Base-by-base conservation (phyloP, 2,113 vertebrate genomes). In the Nyctibius bracteatus region DNA sequence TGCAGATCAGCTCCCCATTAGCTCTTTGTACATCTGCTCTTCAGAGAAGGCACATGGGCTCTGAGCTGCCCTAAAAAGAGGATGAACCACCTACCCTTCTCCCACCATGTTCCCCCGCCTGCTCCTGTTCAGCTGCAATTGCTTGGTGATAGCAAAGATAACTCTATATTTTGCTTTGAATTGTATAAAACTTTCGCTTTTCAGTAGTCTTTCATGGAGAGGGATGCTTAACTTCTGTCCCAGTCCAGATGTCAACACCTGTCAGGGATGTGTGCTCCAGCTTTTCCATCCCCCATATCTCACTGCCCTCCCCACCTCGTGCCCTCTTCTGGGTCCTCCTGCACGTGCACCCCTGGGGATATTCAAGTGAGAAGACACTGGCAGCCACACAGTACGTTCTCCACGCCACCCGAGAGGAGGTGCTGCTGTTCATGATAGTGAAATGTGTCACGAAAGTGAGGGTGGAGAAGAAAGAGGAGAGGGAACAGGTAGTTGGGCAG, bases 281-380 rank as follows among this genome's bases (percentile, higher is more conserved):
- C 31, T 47, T 78, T 72, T 52, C 37, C 37, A 71, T 14, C 14
- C 51, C 20, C 16, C 13, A 6, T 10, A 27, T 39, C 33, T 19
- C 43, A 15, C 28, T 27, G 35, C 8, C 6, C 18, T 14, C 21
- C 10, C 11, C 16, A 5, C 3, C 33, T 44, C 0, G 0, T 28
- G 30, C 43, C 31, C 23, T 51, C n/a, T 31, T 54, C 23, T 0
- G 1, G 7, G 47, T 49, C 47, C 47, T 62, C 12, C 44, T 47
- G 62, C 44, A 20, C 2, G 7, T 31, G 39, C 27, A 28, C 1
- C 28, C 43, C 71, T 14, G 39, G 33, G 44, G n/a, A 23, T 13
- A 8, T 5, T 16, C 5, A 35, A 58, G 22, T 1, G 2, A 44
- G 24, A n/a, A 55, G 30, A 70, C 17, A 6, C 41, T 7, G 58